Evolutionary conservation across 2,797 vertebrate species (phyloP).

Genomic region (Oreochromis mossambicus): DNA sequence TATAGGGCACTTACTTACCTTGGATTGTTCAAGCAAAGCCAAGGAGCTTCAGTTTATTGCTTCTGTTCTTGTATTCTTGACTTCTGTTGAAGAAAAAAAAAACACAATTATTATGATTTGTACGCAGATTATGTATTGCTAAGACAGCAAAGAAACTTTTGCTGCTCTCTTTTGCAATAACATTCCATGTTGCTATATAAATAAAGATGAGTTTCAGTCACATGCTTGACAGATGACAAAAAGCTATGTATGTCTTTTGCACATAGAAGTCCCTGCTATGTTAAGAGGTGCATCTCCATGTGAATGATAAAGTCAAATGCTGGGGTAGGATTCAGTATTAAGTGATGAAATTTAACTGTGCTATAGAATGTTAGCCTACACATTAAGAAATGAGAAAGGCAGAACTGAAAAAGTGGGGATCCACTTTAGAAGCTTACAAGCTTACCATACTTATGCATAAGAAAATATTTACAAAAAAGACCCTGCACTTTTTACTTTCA

Average conservation of each 20-base stretch:
- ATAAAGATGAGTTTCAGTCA: not conserved
- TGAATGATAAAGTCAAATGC: not conserved
- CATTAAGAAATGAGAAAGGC: not conserved
- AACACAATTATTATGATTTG: not conserved
- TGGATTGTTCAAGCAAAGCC: constrained; percentile 70
- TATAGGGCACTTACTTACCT: constrained; percentile 60
- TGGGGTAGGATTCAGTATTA: not conserved
- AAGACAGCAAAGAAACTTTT: not conserved
- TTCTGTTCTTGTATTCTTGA: constrained; percentile 51
- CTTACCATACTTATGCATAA: not conserved
- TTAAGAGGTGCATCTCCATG: not conserved
- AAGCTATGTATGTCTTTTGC: not conserved
- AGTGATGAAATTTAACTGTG: not conserved
- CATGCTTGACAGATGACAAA: not conserved
- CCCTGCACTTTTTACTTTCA: not conserved
- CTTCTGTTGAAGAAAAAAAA: constrained; percentile 56
- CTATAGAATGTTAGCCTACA: not conserved
- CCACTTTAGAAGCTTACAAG: not conserved
- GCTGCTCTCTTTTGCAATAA: not conserved
- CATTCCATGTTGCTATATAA: not conserved
- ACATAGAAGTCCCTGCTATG: not conserved
- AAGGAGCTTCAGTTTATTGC: constrained; percentile 48
- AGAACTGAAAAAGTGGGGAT: not conserved
- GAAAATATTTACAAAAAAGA: not conserved
- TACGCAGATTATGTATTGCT: not conserved